These are phyloP conservation scores for Heloderma charlesbogerti DNA, from an alignment of 2,113 vertebrate genomes.

Conservation along the genomic window DNA sequence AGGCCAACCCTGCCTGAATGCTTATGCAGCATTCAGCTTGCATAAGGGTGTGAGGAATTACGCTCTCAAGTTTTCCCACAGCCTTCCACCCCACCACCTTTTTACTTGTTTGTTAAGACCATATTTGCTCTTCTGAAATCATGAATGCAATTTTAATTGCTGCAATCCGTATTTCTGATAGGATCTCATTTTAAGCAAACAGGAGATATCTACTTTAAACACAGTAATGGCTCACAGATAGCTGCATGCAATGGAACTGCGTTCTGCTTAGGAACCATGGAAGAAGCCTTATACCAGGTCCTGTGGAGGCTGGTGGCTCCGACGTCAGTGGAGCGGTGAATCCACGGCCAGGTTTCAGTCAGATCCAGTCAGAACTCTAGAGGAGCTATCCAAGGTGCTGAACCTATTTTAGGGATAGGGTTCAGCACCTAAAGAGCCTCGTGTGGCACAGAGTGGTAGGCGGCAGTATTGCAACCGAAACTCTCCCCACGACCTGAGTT, in stretches of 20 bases:
- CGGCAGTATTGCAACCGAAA: no score
- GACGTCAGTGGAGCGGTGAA: no score
- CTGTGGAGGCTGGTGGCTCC: no score
- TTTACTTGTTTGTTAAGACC: rapidly evolving
- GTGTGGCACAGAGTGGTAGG: no score
- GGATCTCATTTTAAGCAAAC: slow-evolving; percentile 3
- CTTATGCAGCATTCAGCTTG: neutral
- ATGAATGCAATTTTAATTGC: rapidly evolving
- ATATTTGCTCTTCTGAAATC: neutral
- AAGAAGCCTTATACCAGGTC: no score
- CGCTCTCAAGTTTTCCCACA: neutral
- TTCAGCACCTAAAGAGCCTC: no score
- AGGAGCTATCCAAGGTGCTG: no score
- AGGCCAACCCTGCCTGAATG: neutral
- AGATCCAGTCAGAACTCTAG: no score
- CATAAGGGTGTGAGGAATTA: neutral
- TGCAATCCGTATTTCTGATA: rapidly evolving
- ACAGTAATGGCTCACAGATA: neutral
- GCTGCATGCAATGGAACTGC: neutral
- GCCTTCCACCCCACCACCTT: neutral
- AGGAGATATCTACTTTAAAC: neutral
- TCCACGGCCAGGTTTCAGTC: no score
- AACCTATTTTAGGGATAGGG: no score
- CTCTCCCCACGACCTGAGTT: no score
- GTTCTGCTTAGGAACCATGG: no score